Base-by-base conservation (phyloP, 2,888 invertebrate genomes). In the Drosophila pseudotalamancana region DNA sequence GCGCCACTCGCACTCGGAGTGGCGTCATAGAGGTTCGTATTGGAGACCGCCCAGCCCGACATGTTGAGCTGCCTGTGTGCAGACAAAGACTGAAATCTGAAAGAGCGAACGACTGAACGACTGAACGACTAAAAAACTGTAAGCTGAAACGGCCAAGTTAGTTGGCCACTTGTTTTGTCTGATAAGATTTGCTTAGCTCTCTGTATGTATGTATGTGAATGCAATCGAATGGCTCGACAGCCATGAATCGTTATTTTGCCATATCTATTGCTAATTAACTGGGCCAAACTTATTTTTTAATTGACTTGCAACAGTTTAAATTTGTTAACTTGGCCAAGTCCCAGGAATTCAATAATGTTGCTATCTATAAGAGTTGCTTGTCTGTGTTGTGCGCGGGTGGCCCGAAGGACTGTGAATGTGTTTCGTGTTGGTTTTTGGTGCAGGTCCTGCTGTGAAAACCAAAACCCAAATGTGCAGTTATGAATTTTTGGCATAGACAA, bases 41-140 rank as follows among this genome's bases (percentile, higher is more conserved):
- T 87, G 70, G 81, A 87, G 31, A 81, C 66, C 12, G 77, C 59
- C 87, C 84, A 81, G 59, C 68, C 71, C 19, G 84, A 64, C 81
- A 81, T 81, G 66, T 67, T 81, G 55, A 35, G 59, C 34, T 49
- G 43, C 31, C 42, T 29, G 43, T 6, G 8, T 23, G 18, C 62
- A 39, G 65, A 69, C 68, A 62, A 77, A 69, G 81, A 81, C 81
- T 81, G 54, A 61, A 37, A 50, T 16, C 39, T 29, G 43, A 11
- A 25, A 16, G 6, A 23, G 37, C 19, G 59, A 18, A 14, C 23
- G 9, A 29, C 12, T n/a, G n/a, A n/a, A n/a, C n/a, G n/a, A n/a
- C n/a, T n/a, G n/a, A n/a, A n/a, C n/a, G n/a, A n/a, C n/a, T n/a
- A n/a, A n/a, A n/a, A 37, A 50, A 18, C 39, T 29, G 43, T 16